These are phyloP conservation scores for Trogon melanurus DNA, from an alignment of 2,113 vertebrate species.

Conservation along the genomic window DNA sequence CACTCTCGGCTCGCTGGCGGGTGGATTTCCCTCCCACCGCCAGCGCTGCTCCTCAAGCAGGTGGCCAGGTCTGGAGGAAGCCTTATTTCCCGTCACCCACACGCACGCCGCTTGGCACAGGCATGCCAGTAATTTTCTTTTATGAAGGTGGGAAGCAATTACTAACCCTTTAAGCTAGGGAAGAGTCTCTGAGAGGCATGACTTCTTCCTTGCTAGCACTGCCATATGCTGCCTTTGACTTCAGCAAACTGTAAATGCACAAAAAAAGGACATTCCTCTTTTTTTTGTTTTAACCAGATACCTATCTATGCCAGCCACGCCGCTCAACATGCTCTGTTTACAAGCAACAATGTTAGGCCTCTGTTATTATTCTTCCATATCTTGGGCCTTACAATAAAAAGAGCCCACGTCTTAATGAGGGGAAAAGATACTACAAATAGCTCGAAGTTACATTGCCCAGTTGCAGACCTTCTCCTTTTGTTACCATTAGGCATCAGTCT, in stretches of 20 bases:
- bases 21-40: neutral
- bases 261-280: neutral
- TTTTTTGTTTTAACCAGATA: neutral
- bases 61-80: slow-evolving; percentile 44
- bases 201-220: neutral
- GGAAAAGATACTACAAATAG: neutral
- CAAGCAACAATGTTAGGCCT: neutral
- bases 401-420: neutral
- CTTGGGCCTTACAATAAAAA: neutral
- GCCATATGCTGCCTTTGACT: slow-evolving; percentile 27
- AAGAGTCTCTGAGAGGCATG: neutral
- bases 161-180: neutral
- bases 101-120: accelerated
- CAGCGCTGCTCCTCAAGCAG: neutral
- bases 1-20: accelerated
- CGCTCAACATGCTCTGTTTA: neutral
- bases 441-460: neutral
- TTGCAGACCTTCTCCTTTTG: neutral
- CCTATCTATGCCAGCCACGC: neutral
- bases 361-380: neutral
- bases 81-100: slow-evolving; percentile 17
- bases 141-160: neutral
- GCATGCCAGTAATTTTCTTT: neutral
- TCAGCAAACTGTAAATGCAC: neutral
- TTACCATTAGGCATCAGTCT: neutral